Conservation (phyloP, 2,888 invertebrate genomes). For the Latrodectus hesperus region DNA sequence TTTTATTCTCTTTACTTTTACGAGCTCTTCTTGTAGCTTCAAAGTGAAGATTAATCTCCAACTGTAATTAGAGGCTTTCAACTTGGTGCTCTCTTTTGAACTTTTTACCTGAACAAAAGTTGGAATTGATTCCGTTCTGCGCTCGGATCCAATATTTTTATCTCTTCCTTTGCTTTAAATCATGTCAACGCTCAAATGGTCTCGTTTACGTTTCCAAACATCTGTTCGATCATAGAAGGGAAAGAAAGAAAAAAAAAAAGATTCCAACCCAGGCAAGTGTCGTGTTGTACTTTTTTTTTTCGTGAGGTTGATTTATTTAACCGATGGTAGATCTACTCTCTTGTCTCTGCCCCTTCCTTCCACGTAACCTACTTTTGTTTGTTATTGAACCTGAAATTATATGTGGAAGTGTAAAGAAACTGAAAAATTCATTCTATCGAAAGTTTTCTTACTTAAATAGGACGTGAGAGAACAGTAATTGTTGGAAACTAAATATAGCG, state of each 20-base stretch:
- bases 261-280: not conserved
- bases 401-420: not conserved
- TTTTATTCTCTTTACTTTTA: no score
- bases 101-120: no score
- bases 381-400: not conserved
- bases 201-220: constrained; percentile 5
- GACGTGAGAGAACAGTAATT: not conserved
- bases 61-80: no score
- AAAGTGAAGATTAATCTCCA: no score
- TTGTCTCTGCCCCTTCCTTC: not conserved
- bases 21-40: no score
- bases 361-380: not conserved
- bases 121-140: no score
- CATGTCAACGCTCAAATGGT: not conserved
- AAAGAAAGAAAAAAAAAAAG: not conserved
- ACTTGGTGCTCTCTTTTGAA: no score
- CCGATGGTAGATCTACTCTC: not conserved
- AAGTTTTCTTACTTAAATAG: not conserved
- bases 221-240: not conserved
- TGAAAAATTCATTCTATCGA: not conserved
- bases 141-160: not conserved
- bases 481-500: constrained; percentile 1
- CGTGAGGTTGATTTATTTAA: not conserved
- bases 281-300: not conserved
- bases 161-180: constrained; percentile 5